Evolutionary conservation across 2,113 vertebrate species (phyloP).

Genomic region (Thermophis baileyi): DNA sequence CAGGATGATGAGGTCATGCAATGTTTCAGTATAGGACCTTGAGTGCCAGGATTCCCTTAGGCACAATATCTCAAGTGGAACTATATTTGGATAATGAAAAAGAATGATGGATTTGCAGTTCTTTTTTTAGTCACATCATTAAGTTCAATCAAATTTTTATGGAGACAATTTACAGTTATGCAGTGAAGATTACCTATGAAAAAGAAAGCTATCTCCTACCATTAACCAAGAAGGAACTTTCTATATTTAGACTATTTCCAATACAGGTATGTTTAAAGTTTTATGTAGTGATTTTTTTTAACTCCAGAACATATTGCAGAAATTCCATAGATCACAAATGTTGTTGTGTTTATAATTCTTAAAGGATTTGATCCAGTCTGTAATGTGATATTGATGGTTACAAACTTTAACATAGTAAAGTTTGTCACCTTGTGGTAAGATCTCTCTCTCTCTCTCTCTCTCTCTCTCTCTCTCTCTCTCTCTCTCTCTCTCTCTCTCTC

Average conservation of each 20-base stretch:
- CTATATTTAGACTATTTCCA: neutral
- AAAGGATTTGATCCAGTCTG: neutral
- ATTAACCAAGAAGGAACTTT: neutral
- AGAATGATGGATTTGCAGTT: neutral
- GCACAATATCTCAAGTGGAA: neutral
- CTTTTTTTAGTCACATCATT: neutral
- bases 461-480: too few species aligned
- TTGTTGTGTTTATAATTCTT: neutral
- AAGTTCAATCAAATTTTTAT: neutral
- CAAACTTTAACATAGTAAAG: neutral
- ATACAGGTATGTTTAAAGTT: neutral
- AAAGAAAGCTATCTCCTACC: neutral
- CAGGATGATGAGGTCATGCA: neutral
- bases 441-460: too few species aligned
- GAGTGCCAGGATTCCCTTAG: neutral
- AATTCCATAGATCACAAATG: neutral
- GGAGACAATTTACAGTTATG: neutral
- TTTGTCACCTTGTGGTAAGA: neutral
- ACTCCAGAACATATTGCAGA: neutral
- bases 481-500: too few species aligned
- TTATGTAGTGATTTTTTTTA: neutral
- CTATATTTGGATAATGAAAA: neutral
- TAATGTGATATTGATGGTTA: neutral
- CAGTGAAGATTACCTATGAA: neutral
- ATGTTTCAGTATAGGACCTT: neutral